Evolutionary conservation across 2,888 invertebrate genomes (phyloP).

Genomic region (Syrista parreyssii): DNA sequence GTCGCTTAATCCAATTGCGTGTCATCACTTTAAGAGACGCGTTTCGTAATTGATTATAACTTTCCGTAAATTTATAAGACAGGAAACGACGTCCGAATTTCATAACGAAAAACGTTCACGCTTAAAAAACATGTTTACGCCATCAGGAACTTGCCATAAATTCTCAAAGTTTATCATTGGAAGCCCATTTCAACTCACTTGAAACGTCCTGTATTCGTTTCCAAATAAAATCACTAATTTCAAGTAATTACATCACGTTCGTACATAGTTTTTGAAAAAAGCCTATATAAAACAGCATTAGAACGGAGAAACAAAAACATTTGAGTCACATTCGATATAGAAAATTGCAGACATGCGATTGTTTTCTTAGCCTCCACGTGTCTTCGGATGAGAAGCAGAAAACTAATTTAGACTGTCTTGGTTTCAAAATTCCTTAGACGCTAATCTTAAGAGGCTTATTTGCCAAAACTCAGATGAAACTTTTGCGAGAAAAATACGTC

Average conservation of each 20-base stretch:
- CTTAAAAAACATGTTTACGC: not conserved
- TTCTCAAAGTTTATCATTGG: not conserved
- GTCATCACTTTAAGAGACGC: not conserved
- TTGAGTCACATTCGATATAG: not conserved
- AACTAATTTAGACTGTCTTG: not conserved
- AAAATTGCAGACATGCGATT: not conserved
- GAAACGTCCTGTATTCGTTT: not conserved
- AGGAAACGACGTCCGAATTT: not conserved
- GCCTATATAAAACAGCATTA: not conserved
- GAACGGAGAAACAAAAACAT: not conserved
- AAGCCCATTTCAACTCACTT: not conserved
- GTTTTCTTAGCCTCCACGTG: not conserved
- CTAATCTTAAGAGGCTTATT: not conserved
- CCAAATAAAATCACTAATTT: not conserved
- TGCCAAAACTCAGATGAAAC: not conserved
- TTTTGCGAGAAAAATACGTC: not conserved
- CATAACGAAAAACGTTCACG: not conserved
- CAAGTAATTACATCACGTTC: not conserved
- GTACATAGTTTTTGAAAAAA: not conserved
- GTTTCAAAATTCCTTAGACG: not conserved
- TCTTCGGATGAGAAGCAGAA: not conserved
- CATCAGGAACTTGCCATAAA: not conserved
- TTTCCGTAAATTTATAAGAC: not conserved
- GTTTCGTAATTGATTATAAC: not conserved
- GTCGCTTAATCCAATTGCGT: not conserved